These are phyloP conservation scores for Thereva nobilitata DNA, from an alignment of 2,888 invertebrate species.

Conservation along the genomic window DNA sequence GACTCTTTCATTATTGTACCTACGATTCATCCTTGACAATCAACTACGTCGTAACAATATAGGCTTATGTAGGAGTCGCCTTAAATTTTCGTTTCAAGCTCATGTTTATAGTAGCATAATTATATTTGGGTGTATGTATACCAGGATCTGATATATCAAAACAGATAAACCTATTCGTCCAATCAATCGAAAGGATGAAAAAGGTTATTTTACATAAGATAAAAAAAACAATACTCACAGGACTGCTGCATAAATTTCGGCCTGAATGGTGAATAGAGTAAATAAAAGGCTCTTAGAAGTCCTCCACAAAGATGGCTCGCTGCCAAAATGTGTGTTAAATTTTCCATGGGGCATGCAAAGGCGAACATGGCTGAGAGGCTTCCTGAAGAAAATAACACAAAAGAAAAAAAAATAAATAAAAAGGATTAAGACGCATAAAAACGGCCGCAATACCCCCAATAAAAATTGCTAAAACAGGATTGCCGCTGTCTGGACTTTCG, in stretches of 20 bases:
- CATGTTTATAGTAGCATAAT: no score
- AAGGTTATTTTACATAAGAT: slow-evolving; percentile 9
- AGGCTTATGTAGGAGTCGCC: no score
- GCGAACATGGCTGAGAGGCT: slow-evolving; percentile 63
- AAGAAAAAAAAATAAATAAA: neutral
- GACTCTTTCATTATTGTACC: no score
- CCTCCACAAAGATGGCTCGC: slow-evolving; percentile 55
- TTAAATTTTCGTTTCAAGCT: no score
- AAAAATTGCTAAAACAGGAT: slow-evolving; percentile 63
- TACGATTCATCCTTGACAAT: no score
- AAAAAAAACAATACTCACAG: slow-evolving; percentile 46
- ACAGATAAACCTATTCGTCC: no score
- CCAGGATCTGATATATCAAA: no score
- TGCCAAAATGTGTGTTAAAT: slow-evolving; percentile 59
- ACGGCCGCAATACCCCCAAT: slow-evolving; percentile 56
- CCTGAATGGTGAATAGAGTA: slow-evolving; percentile 55
- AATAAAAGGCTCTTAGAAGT: slow-evolving; percentile 54
- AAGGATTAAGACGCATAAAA: neutral
- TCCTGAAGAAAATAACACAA: slow-evolving; percentile 49
- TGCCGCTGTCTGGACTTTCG: slow-evolving; percentile 62
- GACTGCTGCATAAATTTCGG: slow-evolving; percentile 55
- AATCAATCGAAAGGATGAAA: no score
- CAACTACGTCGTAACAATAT: no score
- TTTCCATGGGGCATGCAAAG: slow-evolving; percentile 63
- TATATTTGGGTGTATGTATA: no score